These are phyloP conservation scores for Odontophorus gujanensis DNA, from an alignment of 2,113 vertebrate genomes.

Conservation along the genomic window DNA sequence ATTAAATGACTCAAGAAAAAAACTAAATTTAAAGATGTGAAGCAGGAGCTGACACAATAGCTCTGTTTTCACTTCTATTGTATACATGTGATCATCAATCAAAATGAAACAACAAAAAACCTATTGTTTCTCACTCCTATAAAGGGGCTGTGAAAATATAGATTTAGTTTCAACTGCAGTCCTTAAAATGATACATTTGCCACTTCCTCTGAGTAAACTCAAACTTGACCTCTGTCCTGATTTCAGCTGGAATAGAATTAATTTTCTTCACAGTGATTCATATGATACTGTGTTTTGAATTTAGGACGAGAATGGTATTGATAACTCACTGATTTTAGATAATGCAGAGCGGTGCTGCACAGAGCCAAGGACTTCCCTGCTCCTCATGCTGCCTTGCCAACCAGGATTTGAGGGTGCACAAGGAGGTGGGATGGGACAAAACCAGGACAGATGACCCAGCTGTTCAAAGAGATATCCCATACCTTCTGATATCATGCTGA, in stretches of 20 bases:
- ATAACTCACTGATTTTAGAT: background rate
- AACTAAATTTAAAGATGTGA: background rate
- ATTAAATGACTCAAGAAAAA: background rate
- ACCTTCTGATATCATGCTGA: background rate
- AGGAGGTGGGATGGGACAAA: background rate
- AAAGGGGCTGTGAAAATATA: background rate
- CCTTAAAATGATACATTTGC: background rate
- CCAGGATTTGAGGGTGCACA: background rate
- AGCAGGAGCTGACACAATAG: background rate
- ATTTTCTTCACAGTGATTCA: background rate
- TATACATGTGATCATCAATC: background rate
- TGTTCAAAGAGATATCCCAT: background rate
- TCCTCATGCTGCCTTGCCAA: background rate
- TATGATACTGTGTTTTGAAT: background rate
- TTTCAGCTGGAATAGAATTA: background rate
- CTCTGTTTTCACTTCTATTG: background rate
- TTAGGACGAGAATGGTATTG: background rate
- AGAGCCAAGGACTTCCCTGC: background rate
- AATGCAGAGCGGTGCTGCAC: background rate
- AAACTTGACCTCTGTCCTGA: background rate
- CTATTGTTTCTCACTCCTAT: background rate
- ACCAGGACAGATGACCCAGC: background rate
- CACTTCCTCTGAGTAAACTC: background rate
- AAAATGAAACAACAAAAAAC: background rate
- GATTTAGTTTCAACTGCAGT: background rate